Base-by-base conservation (phyloP, 2,113 vertebrate species). In the Morone saxatilis region DNA sequence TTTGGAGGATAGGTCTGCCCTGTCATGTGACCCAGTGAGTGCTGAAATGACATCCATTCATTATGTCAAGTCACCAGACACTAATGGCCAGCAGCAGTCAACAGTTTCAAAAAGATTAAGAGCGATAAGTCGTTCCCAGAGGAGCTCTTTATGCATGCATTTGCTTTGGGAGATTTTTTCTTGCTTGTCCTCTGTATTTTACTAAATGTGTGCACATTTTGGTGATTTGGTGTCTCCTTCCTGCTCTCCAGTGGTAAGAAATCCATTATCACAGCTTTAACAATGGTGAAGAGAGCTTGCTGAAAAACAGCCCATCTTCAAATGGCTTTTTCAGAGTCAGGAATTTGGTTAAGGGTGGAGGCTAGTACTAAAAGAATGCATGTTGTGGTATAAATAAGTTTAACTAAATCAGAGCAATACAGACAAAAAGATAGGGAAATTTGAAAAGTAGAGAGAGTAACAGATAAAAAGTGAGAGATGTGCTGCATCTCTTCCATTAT, bases 401-500 rank as follows among this genome's bases (percentile, higher is more conserved):
- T 7, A 14, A 69, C 20, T 22, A 73, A 76, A 59, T 70, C 19
- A 41, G n/a, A 61, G 17, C 65, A 77, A 59, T 71, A 36, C 31
- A 79, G 68, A 57, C 48, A 76, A 8, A 65, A 66, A 66, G 10
- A 74, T 31, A 16, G 22, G 47, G 43, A 67, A 78, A 81, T 75
- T 57, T 57, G 60, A 75, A 75, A 83, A 75, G 45, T 19, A 76
- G 43, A 70, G 57, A 66, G 61, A 50, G 11, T 68, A 71, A 86
- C 13, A 54, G 25, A 76, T 19, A 67, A 68, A 88, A 84, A 75
- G 38, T 41, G 40, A 51, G 25, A 67, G 68, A 75, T 77, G 25
- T 56, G 20, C 54, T 71, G 84, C 68, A 61, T 83, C 78, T 88
- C 48, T 62, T 92, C 86, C 65, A 89, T 91, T 90, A 93, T 92